These are phyloP conservation scores for Poicephalus meyeri DNA, from an alignment of 2,113 vertebrate species.

Conservation along the genomic window DNA sequence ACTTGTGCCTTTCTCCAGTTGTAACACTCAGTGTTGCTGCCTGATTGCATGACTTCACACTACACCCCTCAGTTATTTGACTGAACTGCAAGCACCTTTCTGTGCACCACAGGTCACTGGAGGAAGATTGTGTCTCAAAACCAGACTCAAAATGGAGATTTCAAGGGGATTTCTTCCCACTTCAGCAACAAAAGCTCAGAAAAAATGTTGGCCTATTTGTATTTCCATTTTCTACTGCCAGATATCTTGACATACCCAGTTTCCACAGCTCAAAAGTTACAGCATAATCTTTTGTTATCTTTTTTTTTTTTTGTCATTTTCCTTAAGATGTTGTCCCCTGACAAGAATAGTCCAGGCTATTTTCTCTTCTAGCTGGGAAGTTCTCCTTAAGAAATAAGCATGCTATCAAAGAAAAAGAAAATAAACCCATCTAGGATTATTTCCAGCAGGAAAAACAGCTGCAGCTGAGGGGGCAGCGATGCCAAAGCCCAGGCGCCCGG, in stretches of 20 bases:
- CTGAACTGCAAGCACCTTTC: not conserved
- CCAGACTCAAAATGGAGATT: not conserved
- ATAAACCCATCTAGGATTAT: conserved; percentile 70
- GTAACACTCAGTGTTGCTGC: not conserved
- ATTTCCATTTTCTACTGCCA: not conserved
- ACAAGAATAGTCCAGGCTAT: not conserved
- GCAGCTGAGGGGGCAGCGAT: conserved; percentile 61
- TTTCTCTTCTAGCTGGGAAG: conserved; percentile 27
- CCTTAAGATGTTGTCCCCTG: not conserved
- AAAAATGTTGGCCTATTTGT: not conserved
- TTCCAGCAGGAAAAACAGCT: conserved; percentile 70
- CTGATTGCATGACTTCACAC: not conserved
- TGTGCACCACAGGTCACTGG: not conserved
- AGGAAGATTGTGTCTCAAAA: not conserved
- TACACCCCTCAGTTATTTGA: not conserved
- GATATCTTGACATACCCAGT: not conserved
- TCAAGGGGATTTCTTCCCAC: not conserved
- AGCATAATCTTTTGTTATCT: not conserved
- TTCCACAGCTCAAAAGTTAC: not conserved
- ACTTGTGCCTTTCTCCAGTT: not conserved
- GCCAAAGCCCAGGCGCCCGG: conserved; percentile 60
- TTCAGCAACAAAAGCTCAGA: not conserved
- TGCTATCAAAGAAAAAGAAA: conserved; percentile 40
- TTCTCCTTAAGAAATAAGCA: conserved; percentile 27
- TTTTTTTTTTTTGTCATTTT: not conserved